Base-by-base conservation (phyloP, 2,888 invertebrate genomes). In the Spicauda simplicius region DNA sequence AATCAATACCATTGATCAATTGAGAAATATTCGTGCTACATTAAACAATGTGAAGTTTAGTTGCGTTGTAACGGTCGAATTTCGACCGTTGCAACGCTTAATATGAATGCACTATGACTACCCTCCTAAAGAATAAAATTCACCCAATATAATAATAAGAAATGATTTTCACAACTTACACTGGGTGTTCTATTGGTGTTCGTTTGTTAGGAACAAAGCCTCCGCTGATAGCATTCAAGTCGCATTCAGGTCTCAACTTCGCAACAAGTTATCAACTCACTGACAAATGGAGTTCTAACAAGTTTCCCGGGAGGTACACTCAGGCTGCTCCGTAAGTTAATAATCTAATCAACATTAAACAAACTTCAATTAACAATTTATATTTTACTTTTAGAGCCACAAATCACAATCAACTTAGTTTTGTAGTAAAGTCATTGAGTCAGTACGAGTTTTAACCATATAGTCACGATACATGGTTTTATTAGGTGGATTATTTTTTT, bases 221-320 rank as follows among this genome's bases (percentile, higher is more conserved):
- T 14, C n/a, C 48, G 48, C 16, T 48, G n/a, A 48, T n/a, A 48
- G 48, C 16, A 48, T 16, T 48, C 48, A 48, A 48, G 48, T 48
- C 11, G 48, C 14, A 48, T 48, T n/a, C 48, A 48, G 16, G 16
- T 16, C 48, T 48, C 48, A 48, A 48, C 48, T 48, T 16, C 16
- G 48, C 48, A 48, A 48, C 48, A 48, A 48, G 48, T 48, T 48
- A 48, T 48, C 48, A 48, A 48, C 48, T 48, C 16, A 16, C 48
- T 48, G 48, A 48, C 48, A 48, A 48, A 48, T 48, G 48, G 48
- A 48, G 48, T 48, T 48, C 48, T 48, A 48, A 48, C 48, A 48
- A 48, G 48, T 16, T 48, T 48, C 16, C 48, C 16, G n/a, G 48
- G 48, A 48, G 41, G 41, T 41, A 8, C 16, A 16, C 48, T 48